Base-by-base conservation (phyloP, 2,113 vertebrate genomes). In the Microcebus tavaratra region DNA sequence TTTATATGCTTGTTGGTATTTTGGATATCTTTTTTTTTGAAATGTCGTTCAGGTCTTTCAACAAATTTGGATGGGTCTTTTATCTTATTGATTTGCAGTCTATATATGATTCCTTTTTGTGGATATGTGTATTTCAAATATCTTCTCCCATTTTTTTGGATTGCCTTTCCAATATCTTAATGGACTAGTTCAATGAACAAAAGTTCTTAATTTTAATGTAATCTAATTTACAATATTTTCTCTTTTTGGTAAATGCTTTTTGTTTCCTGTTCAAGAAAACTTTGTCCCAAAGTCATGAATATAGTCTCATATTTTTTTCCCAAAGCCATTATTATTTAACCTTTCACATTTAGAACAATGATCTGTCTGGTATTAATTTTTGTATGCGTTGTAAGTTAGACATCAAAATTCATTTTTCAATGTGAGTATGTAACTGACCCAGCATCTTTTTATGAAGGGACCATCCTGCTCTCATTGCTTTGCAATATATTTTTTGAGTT, bases 201-300 rank as follows among this genome's bases (percentile, higher is more conserved):
- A 94, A 80, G 36, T 83, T 80, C 4, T 93, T 76, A 36, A 84
- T 88, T 88, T 95, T 70, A 72, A 55, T 86, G 34, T 81, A 57
- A 57, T 65, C 8, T 87, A 85, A 72, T 39, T 53, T 79, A 36
- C 55, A 42, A 55, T 15, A 61, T 42, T 84, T 57, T 89, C 36
- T 42, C 7, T 23, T 88, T 84, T 72, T 84, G 50, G 27, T 79
- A 45, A 72, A 42, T 72, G n/a, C 21, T 48, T 39, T 34, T 48
- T 70, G 31, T 78, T 97, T 88, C 6, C 34, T 63, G 3, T 53
- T 91, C 25, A 73, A 75, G 82, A 70, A 94, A 67, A 65, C 3
- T 7, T 83, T 45, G 36, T 29, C 14, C 14, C 65, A 59, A 81
- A 67, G 42, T 50, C 59, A 65, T 80, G 31, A 48, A 13, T 76